Evolutionary conservation across 2,113 vertebrate species (phyloP).

Genomic region (Potamarius usumacintae): DNA sequence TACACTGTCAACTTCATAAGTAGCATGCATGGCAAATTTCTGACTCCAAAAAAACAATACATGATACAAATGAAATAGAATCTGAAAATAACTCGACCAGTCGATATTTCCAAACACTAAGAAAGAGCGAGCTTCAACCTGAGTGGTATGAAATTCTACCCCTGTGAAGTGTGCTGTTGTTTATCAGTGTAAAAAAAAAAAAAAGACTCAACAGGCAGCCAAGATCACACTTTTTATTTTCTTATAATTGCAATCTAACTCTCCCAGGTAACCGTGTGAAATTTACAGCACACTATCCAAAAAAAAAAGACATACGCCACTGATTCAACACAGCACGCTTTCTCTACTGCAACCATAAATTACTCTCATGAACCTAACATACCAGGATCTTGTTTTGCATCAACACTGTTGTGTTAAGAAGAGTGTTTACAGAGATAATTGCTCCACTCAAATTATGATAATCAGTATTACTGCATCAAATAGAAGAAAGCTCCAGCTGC

Average conservation of each 20-base stretch:
- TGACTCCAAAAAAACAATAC: neutral
- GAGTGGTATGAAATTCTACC: neutral
- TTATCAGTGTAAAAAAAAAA: neutral
- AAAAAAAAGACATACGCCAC: constrained; percentile 26
- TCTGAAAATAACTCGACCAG: neutral
- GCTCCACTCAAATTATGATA: neutral
- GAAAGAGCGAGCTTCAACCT: neutral
- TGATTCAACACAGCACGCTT: constrained; percentile 42
- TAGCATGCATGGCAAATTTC: neutral
- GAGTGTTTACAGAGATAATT: neutral
- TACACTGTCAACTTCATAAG: neutral
- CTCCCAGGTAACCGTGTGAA: constrained; percentile 47
- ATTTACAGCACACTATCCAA: constrained; percentile 39
- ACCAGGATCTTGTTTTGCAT: neutral
- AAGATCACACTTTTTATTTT: constrained; percentile 5
- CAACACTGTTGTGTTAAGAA: neutral
- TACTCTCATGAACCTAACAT: constrained; percentile 35
- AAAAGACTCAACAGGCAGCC: neutral
- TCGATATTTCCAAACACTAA: neutral
- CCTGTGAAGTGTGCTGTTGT: neutral
- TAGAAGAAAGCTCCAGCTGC: constrained; percentile 1
- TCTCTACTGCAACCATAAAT: constrained; percentile 39
- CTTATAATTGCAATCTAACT: constrained; percentile 16
- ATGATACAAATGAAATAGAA: neutral
- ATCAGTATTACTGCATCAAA: neutral